Conservation (phyloP, 2,113 vertebrate genomes). For the Neolamprologus modestus region DNA sequence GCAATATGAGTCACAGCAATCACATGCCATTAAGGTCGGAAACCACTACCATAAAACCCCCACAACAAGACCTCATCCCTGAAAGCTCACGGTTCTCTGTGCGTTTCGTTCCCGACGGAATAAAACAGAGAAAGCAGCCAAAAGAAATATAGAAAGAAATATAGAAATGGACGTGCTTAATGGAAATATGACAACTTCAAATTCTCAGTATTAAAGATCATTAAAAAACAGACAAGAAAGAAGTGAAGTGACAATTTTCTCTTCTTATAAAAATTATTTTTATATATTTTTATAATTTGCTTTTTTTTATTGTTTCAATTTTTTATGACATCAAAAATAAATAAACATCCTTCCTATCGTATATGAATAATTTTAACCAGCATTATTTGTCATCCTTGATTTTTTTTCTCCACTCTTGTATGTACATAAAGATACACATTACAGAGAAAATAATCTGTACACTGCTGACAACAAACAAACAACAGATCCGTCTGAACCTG, state of each 20-base stretch:
- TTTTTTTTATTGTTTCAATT: slow-evolving; percentile 57
- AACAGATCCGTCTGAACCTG: slow-evolving; percentile 37
- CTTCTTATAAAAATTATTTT: slow-evolving; percentile 21
- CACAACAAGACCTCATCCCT: background rate
- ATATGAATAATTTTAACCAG: slow-evolving; percentile 62
- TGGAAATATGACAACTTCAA: background rate
- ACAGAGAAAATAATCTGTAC: slow-evolving; percentile 78
- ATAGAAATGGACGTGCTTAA: background rate
- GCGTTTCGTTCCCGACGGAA: fast-evolving
- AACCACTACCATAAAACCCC: background rate
- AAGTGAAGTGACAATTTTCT: background rate
- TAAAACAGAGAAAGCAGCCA: background rate
- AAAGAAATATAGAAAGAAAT: background rate
- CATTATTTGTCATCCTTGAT: slow-evolving; percentile 55
- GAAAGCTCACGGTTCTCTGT: background rate
- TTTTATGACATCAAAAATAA: slow-evolving; percentile 75
- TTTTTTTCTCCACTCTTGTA: slow-evolving; percentile 8
- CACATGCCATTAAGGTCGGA: background rate
- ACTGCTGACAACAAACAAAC: slow-evolving; percentile 64
- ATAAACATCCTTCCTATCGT: slow-evolving; percentile 70
- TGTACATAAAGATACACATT: slow-evolving; percentile 53
- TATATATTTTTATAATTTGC: slow-evolving; percentile 46
- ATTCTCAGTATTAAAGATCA: background rate
- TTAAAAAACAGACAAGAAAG: background rate
- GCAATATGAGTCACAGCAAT: background rate